Percentiles rank a stretch among this genome's conserved stretches.
Evolutionary conservation across 2,888 invertebrate genomes (phyloP).

Genomic region (Trissolcus brochymenae): DNA sequence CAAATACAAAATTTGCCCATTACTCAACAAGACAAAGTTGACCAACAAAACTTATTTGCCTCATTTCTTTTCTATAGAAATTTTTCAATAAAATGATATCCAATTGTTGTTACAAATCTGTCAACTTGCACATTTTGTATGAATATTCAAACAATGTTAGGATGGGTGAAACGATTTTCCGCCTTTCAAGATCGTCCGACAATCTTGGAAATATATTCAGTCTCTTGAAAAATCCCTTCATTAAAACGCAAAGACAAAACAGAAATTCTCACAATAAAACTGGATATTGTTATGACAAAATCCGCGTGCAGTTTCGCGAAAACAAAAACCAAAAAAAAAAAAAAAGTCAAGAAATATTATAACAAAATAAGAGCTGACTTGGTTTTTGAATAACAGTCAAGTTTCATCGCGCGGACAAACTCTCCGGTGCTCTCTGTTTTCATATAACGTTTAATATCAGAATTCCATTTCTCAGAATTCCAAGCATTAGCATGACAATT

Average conservation of each 20-base stretch:
- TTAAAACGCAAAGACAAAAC: neutral
- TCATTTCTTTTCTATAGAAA: no score
- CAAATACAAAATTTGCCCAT: no score
- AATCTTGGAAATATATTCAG: neutral
- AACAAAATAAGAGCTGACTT: neutral
- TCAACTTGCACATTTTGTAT: no score
- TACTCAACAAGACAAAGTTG: no score
- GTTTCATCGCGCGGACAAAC: conserved; percentile 7
- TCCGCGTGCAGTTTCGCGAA: neutral
- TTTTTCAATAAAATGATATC: no score
- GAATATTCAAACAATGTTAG: no score
- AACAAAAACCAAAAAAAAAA: no score
- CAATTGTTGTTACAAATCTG: no score
- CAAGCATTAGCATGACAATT: conserved; percentile 36
- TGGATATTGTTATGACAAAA: neutral
- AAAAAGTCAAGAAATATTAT: no score
- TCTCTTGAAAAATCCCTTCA: neutral
- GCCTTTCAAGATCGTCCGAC: no score
- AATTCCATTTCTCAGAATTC: conserved; percentile 35
- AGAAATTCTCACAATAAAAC: neutral
- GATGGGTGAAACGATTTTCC: no score
- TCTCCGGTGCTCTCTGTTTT: conserved; percentile 22
- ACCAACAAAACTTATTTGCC: no score
- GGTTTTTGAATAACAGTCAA: conserved; percentile 27
- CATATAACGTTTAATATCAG: conserved; percentile 28